Evolutionary conservation across 2,888 invertebrate species (phyloP), one percentile per base, ranked within the genome.

Genomic region (Trachelus iudaicus): DNA sequence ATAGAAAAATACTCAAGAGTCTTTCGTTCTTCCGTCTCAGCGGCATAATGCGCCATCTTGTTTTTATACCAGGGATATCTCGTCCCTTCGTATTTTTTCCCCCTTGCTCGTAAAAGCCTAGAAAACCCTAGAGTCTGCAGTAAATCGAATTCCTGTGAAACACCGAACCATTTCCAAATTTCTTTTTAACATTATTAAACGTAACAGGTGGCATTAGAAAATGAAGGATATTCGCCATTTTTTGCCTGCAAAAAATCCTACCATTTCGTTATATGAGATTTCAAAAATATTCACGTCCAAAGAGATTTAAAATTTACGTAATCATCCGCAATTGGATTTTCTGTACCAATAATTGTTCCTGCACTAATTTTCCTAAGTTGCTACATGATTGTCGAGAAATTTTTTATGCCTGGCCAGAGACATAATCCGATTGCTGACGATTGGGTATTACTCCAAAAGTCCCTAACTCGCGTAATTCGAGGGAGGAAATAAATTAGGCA

Each of bases 1-100:
- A 77, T 84, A 83, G 83, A 84, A 84, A 85, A 85, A 85, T 85
- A 85, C 82, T 83, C 76, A 3, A 30, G 69, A 40, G 33, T n/a
- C n/a, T 34, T 30, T 13, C 34, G 74, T 33, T 71, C 71, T 31
- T 71, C 12, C 33, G 15, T 71, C 71, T 71, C 34, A 34, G 15
- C 31, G 31, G 13, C 69, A 79, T 76, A 76, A 79, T 76, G 76
- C 74, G 74, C 73, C 80, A 77, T 79, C 73, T 79, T 78, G 73
- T 81, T 76, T 74, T 73, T 35, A 34, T 35, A 30, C 35, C 12
- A 71, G 34, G 69, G 76, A 35, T 76, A 73, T 56, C 56, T 74
- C 75, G 71, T 77, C 69, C 69, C 35, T 73, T 34, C 74, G 31
- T 69, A 35, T 77, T 77, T 74, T 34, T 76, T 30, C 35, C 30